phyloP scores from a whole-genome alignment of 2,113 vertebrate species.

The Austrofundulus limnaeus region DNA sequence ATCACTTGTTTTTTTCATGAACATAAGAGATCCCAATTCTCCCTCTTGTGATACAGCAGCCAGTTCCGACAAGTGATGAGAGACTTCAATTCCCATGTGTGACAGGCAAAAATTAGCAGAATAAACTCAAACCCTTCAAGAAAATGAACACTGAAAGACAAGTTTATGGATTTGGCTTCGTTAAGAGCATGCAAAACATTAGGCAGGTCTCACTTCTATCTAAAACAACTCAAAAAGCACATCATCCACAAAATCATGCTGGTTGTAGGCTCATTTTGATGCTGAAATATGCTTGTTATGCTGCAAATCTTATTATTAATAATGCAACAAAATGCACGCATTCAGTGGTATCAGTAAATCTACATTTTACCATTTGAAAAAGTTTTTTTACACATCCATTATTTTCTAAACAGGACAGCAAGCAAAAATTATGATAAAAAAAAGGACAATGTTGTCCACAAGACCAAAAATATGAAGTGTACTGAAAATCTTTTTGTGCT shows the following conservation, averaged over 20 bases:
- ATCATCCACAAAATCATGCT: constrained; percentile 10
- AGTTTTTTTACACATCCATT: neutral
- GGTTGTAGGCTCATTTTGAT: neutral
- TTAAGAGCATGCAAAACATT: constrained; percentile 35
- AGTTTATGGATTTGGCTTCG: neutral
- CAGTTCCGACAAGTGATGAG: constrained; percentile 19
- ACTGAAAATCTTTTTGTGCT: neutral
- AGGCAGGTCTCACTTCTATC: constrained; percentile 14
- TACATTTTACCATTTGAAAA: neutral
- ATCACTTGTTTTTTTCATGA: constrained; percentile 17
- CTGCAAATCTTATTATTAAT: constrained; percentile 11
- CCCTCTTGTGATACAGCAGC: constrained; percentile 12
- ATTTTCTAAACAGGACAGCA: no score
- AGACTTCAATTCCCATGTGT: constrained; percentile 4
- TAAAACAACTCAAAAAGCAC: neutral
- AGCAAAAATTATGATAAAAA: neutral
- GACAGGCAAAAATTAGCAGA: constrained; percentile 9
- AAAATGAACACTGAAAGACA: constrained; percentile 17
- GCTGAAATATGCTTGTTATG: constrained; percentile 1
- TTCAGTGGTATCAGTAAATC: neutral
- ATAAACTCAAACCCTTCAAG: constrained; percentile 3
- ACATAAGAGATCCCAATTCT: constrained; percentile 3
- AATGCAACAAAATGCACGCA: constrained; percentile 13
- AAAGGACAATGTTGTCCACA: neutral
- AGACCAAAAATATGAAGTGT: neutral